Evolutionary conservation across 2,113 vertebrate genomes (phyloP), one percentile per base, ranked within the genome.

Genomic region (Amblyopsis rosae): DNA sequence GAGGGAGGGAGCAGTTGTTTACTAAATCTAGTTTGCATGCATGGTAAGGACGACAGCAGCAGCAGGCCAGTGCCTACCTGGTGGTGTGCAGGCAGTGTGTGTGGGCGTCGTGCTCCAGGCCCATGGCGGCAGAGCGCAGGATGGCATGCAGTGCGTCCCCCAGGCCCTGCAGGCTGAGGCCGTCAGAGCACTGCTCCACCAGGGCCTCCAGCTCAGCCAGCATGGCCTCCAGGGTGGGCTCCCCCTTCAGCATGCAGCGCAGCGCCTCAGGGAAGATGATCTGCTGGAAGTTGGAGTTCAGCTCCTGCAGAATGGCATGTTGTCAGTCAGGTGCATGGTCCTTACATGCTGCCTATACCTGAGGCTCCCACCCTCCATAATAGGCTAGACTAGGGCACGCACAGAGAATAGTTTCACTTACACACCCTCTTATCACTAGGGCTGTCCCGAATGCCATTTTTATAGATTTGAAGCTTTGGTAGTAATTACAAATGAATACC

Each of bases 251-350:
- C 86, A 98, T 93, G 65, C 96, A 99, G 67, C 96, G 92, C 47
- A 99, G 93, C 0, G 98, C 96, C 88, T 99, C 98, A 4, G 97
- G 98, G 59, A 98, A 98, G 88, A 99, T 99, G 75, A 99, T 99
- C 93, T 99, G 97, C 64, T 95, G 94, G 89, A 99, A 99, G 89
- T 99, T 99, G 66, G 95, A 95, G 90, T 99, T 99, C 81, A 99
- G 86, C 68, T 99, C 98, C 98, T 99, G 76, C 4, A 70, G 3
- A 33, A 33, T 11, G 12, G 12, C 35, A 41, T 41, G 35, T 41
- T 41, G 7, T 26, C 35, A 41, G 35, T 41, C 35, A 41, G 26
- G 26, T 19, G 19, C 19, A 19, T 19, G 1, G 19, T 26, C 26
- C 26, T 26, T 2, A 26, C 26, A 26, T 26, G 26, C 26, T 26